Evolutionary conservation across 2,888 invertebrate genomes (phyloP).

Genomic region (Eupelmus urozonus): DNA sequence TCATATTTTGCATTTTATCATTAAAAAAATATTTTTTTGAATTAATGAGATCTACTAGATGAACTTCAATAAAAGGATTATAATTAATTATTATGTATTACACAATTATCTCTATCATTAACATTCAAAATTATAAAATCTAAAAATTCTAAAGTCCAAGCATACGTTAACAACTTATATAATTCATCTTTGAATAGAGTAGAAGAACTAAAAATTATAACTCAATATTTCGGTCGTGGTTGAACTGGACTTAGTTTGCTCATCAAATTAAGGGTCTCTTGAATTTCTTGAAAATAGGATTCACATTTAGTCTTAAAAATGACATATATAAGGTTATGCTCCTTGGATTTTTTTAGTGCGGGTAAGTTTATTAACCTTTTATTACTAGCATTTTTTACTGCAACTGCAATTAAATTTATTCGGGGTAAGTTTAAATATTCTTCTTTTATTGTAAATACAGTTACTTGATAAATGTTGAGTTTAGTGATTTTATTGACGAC

Average conservation of each 20-base stretch:
- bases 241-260: not conserved
- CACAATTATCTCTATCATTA: not conserved
- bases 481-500: too few relatives aligned
- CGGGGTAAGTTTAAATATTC: too few relatives aligned
- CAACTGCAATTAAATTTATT: not conserved
- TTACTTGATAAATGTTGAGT: too few relatives aligned
- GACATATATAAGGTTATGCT: not conserved
- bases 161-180: not conserved
- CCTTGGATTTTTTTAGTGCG: not conserved
- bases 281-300: not conserved
- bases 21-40: not conserved
- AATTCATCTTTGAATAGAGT: not conserved
- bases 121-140: not conserved
- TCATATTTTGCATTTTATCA: constrained; percentile 5
- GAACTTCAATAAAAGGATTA: not conserved
- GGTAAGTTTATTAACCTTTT: not conserved
- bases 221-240: not conserved
- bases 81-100: not conserved
- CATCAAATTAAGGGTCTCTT: not conserved
- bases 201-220: not conserved
- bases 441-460: too few relatives aligned
- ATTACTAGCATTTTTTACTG: not conserved
- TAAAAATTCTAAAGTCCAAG: constrained; percentile 16
- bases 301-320: not conserved
- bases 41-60: not conserved